Evolutionary conservation across 2,797 vertebrate genomes (phyloP), one percentile per base, ranked within the genome.

Genomic region (Alfaro cultratus): DNA sequence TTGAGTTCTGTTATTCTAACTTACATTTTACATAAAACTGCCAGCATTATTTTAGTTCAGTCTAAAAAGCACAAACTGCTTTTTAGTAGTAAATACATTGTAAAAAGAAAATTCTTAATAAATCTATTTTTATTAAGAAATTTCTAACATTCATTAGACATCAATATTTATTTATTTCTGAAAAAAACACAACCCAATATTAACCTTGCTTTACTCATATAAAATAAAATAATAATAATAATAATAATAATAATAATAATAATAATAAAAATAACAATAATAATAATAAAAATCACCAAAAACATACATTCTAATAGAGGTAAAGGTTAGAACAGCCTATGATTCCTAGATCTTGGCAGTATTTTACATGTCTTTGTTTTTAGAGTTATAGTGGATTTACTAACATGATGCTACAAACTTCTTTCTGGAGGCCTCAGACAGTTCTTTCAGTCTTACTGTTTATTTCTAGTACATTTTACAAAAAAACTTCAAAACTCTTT

Each of bases 41-140:
- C 49, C 7, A 51, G 49, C 6, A 51, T 80, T 31, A 23, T 75
- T 78, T 74, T 39, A 71, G 13, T 41, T 67, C 39, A 76, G 21
- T 75, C n/a, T 47, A 39, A 80, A 77, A 74, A 60, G 39, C 57
- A 41, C 31, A 36, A 26, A 53, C 10, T 80, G 31, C 4, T 64
- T 45, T 82, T 45, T 18, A 49, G 11, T 49, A 13, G 12, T 45
- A 45, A 45, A 45, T 45, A 13, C 0, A 45, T 45, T 13, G 45
- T 13, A 45, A 45, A 45, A 45, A 11, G n/a, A 45, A 13, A 45
- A 1, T 39, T 45, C 45, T 45, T 45, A 45, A 45, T 45, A 45
- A 4, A 45, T 13, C 16, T 49, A 1, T 49, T 49, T 18, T 5
- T 49, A 49, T 5, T 49, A 49, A 49, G 16, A 49, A 49, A 49